These are phyloP conservation scores for human (Homo sapiens) DNA, from an alignment of 2,113 vertebrate species.

Conservation along the genomic window GRCh38 chr2:162397001-162397500, in stretches of 20 bases:
- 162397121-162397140: neutral
- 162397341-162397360: neutral
- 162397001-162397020: neutral
- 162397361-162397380: too few relatives aligned
- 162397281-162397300: neutral
- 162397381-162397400: neutral
- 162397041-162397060: neutral
- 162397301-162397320: neutral
- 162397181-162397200: neutral
- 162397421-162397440: neutral
- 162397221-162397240: neutral
- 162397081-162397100: fast-evolving
- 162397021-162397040: neutral
- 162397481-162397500: neutral
- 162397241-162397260: neutral
- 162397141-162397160: neutral
- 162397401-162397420: neutral
- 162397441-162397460: neutral
- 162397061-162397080: neutral
- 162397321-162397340: neutral
- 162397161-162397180: neutral
- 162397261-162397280: neutral
- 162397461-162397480: neutral
- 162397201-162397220: neutral
- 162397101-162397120: neutral